Base-by-base conservation (phyloP, 1,140 invertebrate species). In the Palaemon carinicauda region DNA sequence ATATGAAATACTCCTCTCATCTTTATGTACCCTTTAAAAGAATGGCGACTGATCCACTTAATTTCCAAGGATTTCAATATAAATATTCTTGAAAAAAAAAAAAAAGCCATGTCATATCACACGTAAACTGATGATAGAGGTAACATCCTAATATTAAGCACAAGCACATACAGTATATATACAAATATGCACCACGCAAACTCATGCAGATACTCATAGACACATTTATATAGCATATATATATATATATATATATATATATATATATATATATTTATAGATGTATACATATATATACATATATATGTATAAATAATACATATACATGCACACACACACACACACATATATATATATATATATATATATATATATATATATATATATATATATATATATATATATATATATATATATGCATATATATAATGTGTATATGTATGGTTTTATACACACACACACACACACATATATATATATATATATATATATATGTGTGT, bases 321-420 rank as follows among this genome's bases (percentile, higher is more conserved):
- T 60, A 60, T n/a, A n/a, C 5, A 65, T 65, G 5, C n/a, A 65
- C n/a, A n/a, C 5, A 65, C n/a, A n/a, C 0, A 21, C n/a, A 1
- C 5, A 21, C n/a, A 1, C n/a, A 21, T 65, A 14, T 65, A 21
- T 65, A 1, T 65, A 65, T 65, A 27, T 65, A 65, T 65, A 65
- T 65, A 65, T 19, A 65, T 65, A 21, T 65, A 21, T 65, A 21
- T 65, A 65, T 65, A 65, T 65, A 65, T 65, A 65, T 65, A 65
- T 65, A 21, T 65, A 65, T 65, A 65, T 65, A 65, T 65, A 65
- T 65, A 65, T 65, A 65, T 65, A 65, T 65, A 65, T 65, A 65
- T 65, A 65, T n/a, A 65, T 65, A n/a, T 65, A 65, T n/a, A 65
- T 65, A n/a, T 65, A 65, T 65, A 65, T 65, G n/a, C 3, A n/a